Evolutionary conservation across 2,797 vertebrate species (phyloP), one percentile per base, ranked within the genome.

Genomic region (Peromyscus aztecus): DNA sequence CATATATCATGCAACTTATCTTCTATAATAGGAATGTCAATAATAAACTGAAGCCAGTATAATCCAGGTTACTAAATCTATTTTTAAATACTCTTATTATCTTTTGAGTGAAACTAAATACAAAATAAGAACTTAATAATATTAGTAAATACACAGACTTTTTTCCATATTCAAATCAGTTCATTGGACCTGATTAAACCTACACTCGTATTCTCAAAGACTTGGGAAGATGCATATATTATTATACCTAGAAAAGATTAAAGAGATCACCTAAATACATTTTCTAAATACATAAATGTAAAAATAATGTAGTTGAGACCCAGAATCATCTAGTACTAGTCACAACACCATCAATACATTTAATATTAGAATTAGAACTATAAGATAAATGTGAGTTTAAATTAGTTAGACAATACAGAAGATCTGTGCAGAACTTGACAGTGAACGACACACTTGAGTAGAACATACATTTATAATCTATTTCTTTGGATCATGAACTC

Each of bases 71-170:
- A 1, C 21, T 89, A 89, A 59, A 16, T 71, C 34, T 19, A 43
- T 55, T 77, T 94, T 91, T 86, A 91, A 63, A 84, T 90, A 40
- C 49, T 75, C 11, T 65, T 65, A 29, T 96, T 94, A 78, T 52
- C 29, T 88, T 87, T 82, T 65, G 7, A 91, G 31, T 63, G 57
- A 71, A 78, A 76, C 71, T 55, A 88, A 95, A 63, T 34, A 67
- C 76, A 90, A 97, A 94, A 92, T 83, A 89, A 94, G 73, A 94
- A 37, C 9, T 52, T 76, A 71, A 37, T 78, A 49, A 78, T 78
- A 52, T 89, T 76, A 83, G 59, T 67, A 52, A 83, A 24, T 27
- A 55, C 43, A 12, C 21, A 82, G 10, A 21, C n/a, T 80, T 85
- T 69, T 69, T 91, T 82, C 73, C 43, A 80, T 88, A 88, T 81